These are phyloP conservation scores for Gibbula magus DNA, from an alignment of 2,888 invertebrate species.

Conservation along the genomic window DNA sequence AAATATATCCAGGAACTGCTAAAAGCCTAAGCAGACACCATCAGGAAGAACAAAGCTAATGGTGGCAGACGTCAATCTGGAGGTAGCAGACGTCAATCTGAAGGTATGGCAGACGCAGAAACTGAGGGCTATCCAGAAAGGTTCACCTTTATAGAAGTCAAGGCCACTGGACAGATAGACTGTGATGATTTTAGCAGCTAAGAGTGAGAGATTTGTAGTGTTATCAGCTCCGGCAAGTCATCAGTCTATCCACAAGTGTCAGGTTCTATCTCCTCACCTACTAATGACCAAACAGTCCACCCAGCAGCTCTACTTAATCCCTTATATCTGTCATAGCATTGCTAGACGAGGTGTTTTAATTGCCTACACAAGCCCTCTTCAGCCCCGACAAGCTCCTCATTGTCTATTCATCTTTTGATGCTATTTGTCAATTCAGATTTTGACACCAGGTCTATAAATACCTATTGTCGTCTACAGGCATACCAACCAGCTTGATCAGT, in stretches of 20 bases:
- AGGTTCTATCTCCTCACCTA: neutral
- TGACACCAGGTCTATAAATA: neutral
- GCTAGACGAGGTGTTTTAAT: constrained; percentile 8
- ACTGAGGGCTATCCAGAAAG: neutral
- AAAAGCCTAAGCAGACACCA: neutral
- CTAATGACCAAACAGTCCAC: neutral
- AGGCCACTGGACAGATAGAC: neutral
- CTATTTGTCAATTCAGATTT: neutral
- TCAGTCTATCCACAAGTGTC: too few relatives aligned
- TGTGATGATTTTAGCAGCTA: neutral
- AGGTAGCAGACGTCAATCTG: too few relatives aligned
- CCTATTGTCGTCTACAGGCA: neutral
- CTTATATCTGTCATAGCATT: neutral
- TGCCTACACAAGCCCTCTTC: neutral
- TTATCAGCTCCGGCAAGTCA: neutral
- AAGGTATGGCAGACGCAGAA: too few relatives aligned
- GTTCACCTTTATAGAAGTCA: neutral
- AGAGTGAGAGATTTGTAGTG: neutral
- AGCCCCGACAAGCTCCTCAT: too few relatives aligned
- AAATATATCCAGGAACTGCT: neutral
- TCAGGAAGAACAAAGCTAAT: too few relatives aligned
- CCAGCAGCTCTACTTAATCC: neutral
- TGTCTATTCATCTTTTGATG: neutral
- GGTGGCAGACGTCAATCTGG: too few relatives aligned
- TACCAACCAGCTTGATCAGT: neutral